Evolutionary conservation across 2,113 vertebrate genomes (phyloP).

Genomic region (Progne subis): DNA sequence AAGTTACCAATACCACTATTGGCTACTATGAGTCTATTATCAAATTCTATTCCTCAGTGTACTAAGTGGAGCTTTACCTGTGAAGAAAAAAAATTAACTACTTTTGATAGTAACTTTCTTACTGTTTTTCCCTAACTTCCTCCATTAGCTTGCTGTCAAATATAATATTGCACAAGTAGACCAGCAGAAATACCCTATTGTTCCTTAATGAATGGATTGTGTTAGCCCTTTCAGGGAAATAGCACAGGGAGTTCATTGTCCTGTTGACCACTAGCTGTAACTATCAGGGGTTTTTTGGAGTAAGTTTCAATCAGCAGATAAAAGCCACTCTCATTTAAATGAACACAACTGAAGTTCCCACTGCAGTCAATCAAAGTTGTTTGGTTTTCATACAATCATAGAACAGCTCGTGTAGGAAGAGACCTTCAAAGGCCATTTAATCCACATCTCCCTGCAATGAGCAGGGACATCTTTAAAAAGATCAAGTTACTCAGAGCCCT

Average conservation of each 20-base stretch:
- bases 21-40: background rate
- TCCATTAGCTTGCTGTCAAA: background rate
- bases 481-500: background rate
- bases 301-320: background rate
- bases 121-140: background rate
- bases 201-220: background rate
- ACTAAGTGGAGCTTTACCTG: background rate
- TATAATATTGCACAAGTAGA: background rate
- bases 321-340: background rate
- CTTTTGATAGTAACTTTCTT: background rate
- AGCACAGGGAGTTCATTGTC: background rate
- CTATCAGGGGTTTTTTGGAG: background rate
- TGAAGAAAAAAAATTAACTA: background rate
- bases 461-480: background rate
- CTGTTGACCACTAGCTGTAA: background rate
- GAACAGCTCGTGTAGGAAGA: background rate
- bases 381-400: background rate
- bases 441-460: background rate
- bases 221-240: background rate
- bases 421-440: background rate
- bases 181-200: background rate
- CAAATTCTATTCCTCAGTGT: background rate
- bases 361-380: background rate
- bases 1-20: background rate
- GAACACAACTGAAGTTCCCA: background rate